Conservation (phyloP, 2,888 invertebrate species). For the Agonopterix arenella region DNA sequence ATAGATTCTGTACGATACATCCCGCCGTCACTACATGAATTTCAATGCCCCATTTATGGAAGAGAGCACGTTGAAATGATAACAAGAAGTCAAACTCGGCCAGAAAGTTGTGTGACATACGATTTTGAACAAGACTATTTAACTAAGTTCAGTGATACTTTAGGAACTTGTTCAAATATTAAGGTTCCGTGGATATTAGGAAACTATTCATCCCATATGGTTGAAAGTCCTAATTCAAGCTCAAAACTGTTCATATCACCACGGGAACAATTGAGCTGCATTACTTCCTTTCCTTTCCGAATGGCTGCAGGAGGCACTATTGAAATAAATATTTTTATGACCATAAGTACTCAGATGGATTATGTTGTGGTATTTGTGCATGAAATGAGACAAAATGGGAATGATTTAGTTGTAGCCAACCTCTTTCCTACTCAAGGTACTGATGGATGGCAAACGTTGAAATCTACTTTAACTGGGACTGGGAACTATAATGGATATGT, state of each 20-base stretch:
- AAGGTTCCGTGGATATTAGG: constrained; percentile 20
- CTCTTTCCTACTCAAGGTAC: no score
- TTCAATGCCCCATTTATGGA: no score
- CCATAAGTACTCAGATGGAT: no score
- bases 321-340: constrained; percentile 19
- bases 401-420: no score
- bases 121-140: constrained; percentile 20
- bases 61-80: no score
- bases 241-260: constrained; percentile 25
- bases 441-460: constrained; percentile 24
- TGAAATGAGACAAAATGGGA: no score
- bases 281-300: constrained; percentile 26
- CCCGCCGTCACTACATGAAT: no score
- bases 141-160: constrained; percentile 17
- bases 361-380: no score
- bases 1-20: no score
- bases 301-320: constrained; percentile 22
- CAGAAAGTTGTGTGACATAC: constrained; percentile 24
- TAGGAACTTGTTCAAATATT: constrained; percentile 16
- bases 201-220: constrained; percentile 16
- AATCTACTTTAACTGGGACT: constrained; percentile 15
- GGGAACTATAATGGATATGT: constrained; percentile 29
- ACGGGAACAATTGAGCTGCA: constrained; percentile 21
- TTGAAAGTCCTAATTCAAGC: constrained; percentile 19
- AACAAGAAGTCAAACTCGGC: no score